Evolutionary conservation across 2,888 invertebrate species (phyloP).

Genomic region (Hypomecis punctinalis): DNA sequence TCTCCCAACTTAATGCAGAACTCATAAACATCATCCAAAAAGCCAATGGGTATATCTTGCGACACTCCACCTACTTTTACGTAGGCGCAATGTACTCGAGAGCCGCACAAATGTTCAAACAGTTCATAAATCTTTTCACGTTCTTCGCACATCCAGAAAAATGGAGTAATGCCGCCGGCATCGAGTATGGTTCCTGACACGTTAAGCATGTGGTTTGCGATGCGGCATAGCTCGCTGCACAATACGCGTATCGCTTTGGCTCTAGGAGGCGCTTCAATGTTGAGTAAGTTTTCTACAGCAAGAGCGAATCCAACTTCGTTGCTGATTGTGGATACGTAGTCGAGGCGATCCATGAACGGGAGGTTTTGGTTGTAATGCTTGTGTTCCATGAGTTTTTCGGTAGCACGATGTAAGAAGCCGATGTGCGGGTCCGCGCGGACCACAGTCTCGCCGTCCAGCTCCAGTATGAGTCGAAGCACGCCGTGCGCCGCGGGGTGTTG

Average conservation of each 20-base stretch:
- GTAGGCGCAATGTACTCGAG: constrained; percentile 93
- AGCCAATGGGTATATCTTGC: constrained; percentile 84
- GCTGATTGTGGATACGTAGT: constrained; percentile 93
- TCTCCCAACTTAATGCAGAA: constrained; percentile 88
- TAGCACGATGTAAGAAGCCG: constrained; percentile 94
- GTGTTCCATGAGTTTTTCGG: constrained; percentile 95
- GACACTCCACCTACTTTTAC: constrained; percentile 93
- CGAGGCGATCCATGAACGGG: constrained; percentile 94
- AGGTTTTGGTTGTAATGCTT: constrained; percentile 94
- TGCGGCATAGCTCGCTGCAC: constrained; percentile 90
- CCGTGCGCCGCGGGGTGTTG: constrained; percentile 97
- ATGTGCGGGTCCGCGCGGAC: constrained; percentile 93
- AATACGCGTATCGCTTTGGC: constrained; percentile 93
- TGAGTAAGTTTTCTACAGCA: constrained; percentile 93
- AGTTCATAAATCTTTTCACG: constrained; percentile 94
- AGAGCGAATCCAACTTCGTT: constrained; percentile 92
- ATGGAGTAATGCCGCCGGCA: constrained; percentile 94
- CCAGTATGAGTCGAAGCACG: constrained; percentile 91
- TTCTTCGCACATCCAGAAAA: constrained; percentile 97
- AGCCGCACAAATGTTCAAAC: constrained; percentile 93
- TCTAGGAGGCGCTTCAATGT: constrained; percentile 90
- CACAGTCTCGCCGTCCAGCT: constrained; percentile 93
- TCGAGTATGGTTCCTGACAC: constrained; percentile 91
- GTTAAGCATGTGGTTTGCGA: constrained; percentile 93
- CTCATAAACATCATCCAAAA: constrained; percentile 91